Base-by-base conservation (phyloP, 2,888 invertebrate species). In the Antheraea assamensis region DNA sequence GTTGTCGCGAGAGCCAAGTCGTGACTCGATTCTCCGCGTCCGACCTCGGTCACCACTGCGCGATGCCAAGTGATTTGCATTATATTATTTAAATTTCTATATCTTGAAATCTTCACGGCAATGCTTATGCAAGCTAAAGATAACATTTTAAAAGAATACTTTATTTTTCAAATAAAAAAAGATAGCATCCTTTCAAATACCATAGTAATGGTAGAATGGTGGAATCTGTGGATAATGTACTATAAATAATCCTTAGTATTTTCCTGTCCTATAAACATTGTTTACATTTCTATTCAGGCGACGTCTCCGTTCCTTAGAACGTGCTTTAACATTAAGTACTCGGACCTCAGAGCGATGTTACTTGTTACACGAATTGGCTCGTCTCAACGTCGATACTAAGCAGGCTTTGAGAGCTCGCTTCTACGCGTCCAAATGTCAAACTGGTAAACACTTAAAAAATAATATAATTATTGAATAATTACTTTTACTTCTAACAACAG, bases 1-100 rank as follows among this genome's bases (percentile, higher is more conserved):
- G 71, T 79, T 93, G 79, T 94, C 94, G 8, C 85, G 92, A 15
- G 94, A 93, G 77, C 93, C 92, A 17, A 94, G 93, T 74, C 86
- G 84, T 19, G 94, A 93, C 81, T 93, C 93, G 2, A 85, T 94
- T 75, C 82, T 93, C 30, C 87, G 89, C n/a, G 86, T 86, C 1
- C 83, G 92, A 55, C 94, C 93, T 2, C 83, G 85, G 21, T 90
- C 88, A 4, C 92, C 93, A 10, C 91, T 91, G 0, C 85, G 92
- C 10, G 93, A 94, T 77, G 86, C 85, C 73, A 93, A 90, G 94
- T 93, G 68, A 74, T 74, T 74, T 74, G 71, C 74, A 71, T 74
- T 66, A 24, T 66, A 27, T 71, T 52, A 55, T 71, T 52, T 47
- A 72, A 64, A 70, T 49, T 73, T 70, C 30, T 47, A 47, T 70